Conservation (phyloP, 2,888 invertebrate genomes). For the Melipona beecheii region DNA sequence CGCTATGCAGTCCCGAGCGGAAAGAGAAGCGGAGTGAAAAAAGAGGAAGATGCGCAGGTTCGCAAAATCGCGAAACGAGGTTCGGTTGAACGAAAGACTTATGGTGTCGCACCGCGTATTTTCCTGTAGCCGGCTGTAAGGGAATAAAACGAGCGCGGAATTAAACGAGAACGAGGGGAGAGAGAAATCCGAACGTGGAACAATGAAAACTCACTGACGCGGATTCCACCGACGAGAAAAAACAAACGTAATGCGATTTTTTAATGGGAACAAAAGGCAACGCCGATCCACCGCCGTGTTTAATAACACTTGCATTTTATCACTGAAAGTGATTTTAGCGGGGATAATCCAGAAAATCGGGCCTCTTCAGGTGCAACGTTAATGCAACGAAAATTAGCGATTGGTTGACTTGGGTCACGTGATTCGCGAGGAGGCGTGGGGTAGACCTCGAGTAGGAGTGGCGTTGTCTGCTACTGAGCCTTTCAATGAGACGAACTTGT, state of each 20-base stretch:
- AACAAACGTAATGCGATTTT: slow-evolving; percentile 22
- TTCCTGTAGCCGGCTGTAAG: not conserved
- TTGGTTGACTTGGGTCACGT: too few relatives aligned
- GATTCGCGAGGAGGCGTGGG: too few relatives aligned
- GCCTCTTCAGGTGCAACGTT: too few relatives aligned
- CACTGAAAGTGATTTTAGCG: too few relatives aligned
- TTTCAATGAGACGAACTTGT: too few relatives aligned
- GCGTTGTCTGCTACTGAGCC: too few relatives aligned
- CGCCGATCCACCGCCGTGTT: not conserved
- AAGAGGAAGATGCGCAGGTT: not conserved
- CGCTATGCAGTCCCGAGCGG: not conserved
- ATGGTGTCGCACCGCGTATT: not conserved
- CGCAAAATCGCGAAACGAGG: not conserved
- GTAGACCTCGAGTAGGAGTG: too few relatives aligned
- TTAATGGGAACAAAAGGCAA: slow-evolving; percentile 15
- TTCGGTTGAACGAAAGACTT: not conserved
- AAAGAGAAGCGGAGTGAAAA: too few relatives aligned
- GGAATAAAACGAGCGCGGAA: not conserved
- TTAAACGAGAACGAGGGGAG: not conserved
- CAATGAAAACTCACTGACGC: not conserved
- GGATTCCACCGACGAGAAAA: not conserved
- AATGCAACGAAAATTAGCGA: too few relatives aligned
- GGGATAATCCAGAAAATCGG: too few relatives aligned
- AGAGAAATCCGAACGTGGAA: not conserved
- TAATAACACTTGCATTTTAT: slow-evolving; percentile 33